Base-by-base conservation (phyloP, 1,140 invertebrate species). In the Leptestheria dahalacensis region DNA sequence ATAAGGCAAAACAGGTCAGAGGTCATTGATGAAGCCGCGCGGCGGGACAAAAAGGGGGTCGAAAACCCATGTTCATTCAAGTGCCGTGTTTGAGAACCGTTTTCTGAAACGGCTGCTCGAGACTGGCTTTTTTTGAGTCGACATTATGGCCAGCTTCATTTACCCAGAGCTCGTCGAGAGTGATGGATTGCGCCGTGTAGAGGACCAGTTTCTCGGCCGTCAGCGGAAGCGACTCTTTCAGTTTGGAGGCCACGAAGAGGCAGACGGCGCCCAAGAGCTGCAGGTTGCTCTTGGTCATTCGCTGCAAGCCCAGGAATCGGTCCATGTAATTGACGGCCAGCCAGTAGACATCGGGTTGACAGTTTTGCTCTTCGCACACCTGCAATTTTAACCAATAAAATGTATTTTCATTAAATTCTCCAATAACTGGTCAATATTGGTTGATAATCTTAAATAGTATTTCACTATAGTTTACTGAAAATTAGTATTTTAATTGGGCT, bases 251-350 rank as follows among this genome's bases (percentile, higher is more conserved):
- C 53, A 97, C 75, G 61, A 95, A 78, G 62, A 95, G 79, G 68
- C 91, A 94, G 12, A 85, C 84, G 1, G 89, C 85, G 26, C 87
- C 91, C 64, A 96, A 73, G 20, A 94, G 78, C 76, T 97, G 92
- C 29, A 97, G 77, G 67, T 91, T 85, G 57, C 78, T 82, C 72
- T 88, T 88, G 62, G 79, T 78, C 65, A 88, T 82, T 15, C 33
- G 33, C 41, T 69, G 64, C 48, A 82, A 79, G 64, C 82, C 85
- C 64, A 97, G 75, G 77, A 94, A 93, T 68, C 92, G 79, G 74
- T 97, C 91, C 75, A 97, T 73, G 73, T 91, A 93, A 69, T 91
- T 92, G 71, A 93, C 83, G 23, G 91, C 86, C 66, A 94, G 73
- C 3, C 85, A 79, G 70, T 94, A 94, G 21, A 95, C 89, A 68